phyloP scores from a whole-genome alignment of 92 coral and sea anemone genomes.

The Zoanthus sociatus region DNA sequence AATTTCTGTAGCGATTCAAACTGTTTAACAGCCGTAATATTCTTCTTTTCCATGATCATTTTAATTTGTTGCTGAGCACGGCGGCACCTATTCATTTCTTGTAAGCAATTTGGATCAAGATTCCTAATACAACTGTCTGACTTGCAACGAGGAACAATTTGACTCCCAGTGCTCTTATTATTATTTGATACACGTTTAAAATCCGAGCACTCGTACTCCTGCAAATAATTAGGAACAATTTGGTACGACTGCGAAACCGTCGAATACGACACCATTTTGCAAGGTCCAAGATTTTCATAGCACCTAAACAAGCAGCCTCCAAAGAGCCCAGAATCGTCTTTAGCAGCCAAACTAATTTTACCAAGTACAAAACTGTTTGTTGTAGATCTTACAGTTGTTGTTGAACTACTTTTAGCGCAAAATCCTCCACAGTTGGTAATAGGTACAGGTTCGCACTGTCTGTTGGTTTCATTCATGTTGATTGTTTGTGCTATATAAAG shows the following conservation, averaged over 20 bases:
- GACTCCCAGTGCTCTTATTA: background rate
- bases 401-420: background rate
- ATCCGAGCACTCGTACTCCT: slow-evolving; percentile 31
- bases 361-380: slow-evolving; percentile 18
- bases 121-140: slow-evolving; percentile 23
- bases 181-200: background rate
- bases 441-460: background rate
- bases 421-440: slow-evolving; percentile 22
- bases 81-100: slow-evolving; percentile 1
- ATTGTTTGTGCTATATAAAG: background rate
- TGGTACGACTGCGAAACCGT: background rate
- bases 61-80: background rate
- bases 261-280: slow-evolving; percentile 13
- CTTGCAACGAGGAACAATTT: slow-evolving; percentile 20
- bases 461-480: background rate
- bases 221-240: background rate
- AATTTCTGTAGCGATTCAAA: slow-evolving; percentile 37
- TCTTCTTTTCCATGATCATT: background rate
- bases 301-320: slow-evolving; percentile 30
- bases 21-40: slow-evolving; percentile 14
- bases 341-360: background rate
- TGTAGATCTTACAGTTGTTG: background rate
- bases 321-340: slow-evolving; percentile 2
- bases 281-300: slow-evolving; percentile 27
- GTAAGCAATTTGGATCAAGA: slow-evolving; percentile 50